Evolutionary conservation across 2,888 invertebrate genomes (phyloP).

Genomic region (Plagodis pulveraria): DNA sequence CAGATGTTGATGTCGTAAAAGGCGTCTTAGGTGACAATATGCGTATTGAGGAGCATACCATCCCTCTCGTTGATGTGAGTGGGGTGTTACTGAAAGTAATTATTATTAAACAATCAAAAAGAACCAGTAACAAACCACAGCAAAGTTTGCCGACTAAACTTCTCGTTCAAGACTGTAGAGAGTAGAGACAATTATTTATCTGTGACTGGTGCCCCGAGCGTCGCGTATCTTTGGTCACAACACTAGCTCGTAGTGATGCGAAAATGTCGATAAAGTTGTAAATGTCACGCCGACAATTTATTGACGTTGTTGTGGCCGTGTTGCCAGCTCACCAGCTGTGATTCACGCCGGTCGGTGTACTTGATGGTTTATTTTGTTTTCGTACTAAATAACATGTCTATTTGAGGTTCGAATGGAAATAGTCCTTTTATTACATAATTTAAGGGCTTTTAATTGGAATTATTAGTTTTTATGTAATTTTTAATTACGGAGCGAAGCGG

Average conservation of each 20-base stretch:
- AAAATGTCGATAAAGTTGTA: slow-evolving; percentile 52
- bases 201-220: slow-evolving; percentile 7
- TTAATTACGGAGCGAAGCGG: no score
- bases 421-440: background rate
- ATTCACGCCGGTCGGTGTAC: slow-evolving; percentile 32
- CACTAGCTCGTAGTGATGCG: slow-evolving; percentile 47
- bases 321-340: slow-evolving; percentile 31
- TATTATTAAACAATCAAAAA: no score
- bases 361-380: slow-evolving; percentile 20
- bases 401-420: background rate
- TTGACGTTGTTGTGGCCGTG: slow-evolving; percentile 40
- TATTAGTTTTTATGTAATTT: no score
- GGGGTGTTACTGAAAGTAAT: no score
- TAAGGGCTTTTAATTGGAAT: no score
- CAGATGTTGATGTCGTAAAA: no score
- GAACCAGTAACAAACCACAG: no score
- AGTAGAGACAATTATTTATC: background rate
- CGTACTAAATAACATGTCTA: slow-evolving; percentile 5
- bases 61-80: no score
- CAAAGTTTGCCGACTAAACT: no score
- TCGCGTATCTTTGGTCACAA: slow-evolving; percentile 18
- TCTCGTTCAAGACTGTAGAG: no score
- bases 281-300: slow-evolving; percentile 43
- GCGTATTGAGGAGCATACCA: no score
- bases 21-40: no score